A percentile compares a stretch with the other conserved stretches of the same genome.
Conservation (phyloP, 2,797 vertebrate species). For the Aselliscus stoliczkanus region DNA sequence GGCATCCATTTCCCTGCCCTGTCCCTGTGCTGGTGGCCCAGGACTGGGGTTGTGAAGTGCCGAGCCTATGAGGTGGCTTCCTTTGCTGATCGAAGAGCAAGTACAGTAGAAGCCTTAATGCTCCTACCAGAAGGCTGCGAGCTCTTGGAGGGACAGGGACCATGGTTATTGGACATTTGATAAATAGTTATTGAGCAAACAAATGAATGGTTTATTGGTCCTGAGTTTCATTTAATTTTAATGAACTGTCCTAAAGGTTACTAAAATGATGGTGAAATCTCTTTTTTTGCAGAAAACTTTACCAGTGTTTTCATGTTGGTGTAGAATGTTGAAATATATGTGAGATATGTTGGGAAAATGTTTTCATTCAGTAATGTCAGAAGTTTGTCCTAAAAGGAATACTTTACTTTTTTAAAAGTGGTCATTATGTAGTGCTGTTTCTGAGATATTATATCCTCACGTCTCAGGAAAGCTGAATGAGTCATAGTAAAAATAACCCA, state of each 20-base stretch:
- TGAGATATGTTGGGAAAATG: not conserved
- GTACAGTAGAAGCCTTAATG: not conserved
- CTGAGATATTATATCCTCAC: not conserved
- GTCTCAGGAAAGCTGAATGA: constrained; percentile 62
- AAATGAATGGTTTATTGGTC: not conserved
- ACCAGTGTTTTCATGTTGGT: not conserved
- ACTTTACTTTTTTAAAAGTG: constrained; percentile 3
- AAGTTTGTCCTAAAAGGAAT: not conserved
- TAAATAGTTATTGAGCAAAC: not conserved
- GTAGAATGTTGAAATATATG: not conserved
- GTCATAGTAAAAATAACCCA: constrained; percentile 66
- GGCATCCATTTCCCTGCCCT: not conserved
- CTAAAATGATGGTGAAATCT: not conserved
- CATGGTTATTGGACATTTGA: not conserved
- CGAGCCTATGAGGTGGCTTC: not conserved
- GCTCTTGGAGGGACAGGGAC: not conserved
- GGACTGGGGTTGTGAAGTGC: not conserved
- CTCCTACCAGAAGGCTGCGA: not conserved
- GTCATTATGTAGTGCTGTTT: not conserved
- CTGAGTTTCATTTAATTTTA: constrained; percentile 29
- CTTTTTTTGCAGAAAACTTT: constrained; percentile 25
- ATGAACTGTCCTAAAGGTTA: not conserved
- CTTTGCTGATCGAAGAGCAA: not conserved
- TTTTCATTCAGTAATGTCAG: constrained; percentile 8
- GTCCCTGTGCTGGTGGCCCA: not conserved